phyloP scores from a whole-genome alignment of 1,140 invertebrate species.

The Drosophila auraria region DNA sequence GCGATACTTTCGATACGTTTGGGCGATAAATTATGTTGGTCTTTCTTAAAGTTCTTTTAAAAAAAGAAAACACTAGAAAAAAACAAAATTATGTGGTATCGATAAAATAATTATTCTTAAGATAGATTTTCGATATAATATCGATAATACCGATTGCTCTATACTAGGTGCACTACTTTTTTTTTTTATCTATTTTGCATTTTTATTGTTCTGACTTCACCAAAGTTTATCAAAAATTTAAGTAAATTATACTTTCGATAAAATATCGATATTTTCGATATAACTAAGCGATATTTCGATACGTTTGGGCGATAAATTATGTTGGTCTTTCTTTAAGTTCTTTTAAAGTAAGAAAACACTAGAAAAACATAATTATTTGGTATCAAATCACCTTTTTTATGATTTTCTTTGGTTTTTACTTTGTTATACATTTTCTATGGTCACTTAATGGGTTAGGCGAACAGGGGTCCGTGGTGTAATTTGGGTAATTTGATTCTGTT shows the following conservation, averaged over 20 bases:
- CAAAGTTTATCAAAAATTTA: too few relatives aligned
- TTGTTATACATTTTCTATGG: background rate
- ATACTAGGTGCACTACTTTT: too few relatives aligned
- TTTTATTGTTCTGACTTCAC: too few relatives aligned
- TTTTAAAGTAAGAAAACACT: background rate
- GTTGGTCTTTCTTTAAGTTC: background rate
- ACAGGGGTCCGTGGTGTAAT: background rate
- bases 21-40: too few relatives aligned
- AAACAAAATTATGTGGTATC: background rate
- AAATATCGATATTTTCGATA: background rate
- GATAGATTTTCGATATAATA: too few relatives aligned
- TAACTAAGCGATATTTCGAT: background rate
- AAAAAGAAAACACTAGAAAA: too few relatives aligned
- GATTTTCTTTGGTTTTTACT: background rate
- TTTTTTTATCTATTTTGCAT: too few relatives aligned
- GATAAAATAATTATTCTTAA: background rate
- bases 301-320: background rate
- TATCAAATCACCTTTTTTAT: background rate
- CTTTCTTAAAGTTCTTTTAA: too few relatives aligned
- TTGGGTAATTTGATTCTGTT: slow-evolving; percentile 18
- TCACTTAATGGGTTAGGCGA: background rate
- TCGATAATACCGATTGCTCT: background rate
- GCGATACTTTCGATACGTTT: background rate
- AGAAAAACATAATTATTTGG: background rate
- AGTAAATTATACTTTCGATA: background rate